A percentile compares a stretch with the other conserved stretches of the same genome.
Evolutionary conservation across 2,888 invertebrate species (phyloP).

Genomic region (Hybos culiciformis): DNA sequence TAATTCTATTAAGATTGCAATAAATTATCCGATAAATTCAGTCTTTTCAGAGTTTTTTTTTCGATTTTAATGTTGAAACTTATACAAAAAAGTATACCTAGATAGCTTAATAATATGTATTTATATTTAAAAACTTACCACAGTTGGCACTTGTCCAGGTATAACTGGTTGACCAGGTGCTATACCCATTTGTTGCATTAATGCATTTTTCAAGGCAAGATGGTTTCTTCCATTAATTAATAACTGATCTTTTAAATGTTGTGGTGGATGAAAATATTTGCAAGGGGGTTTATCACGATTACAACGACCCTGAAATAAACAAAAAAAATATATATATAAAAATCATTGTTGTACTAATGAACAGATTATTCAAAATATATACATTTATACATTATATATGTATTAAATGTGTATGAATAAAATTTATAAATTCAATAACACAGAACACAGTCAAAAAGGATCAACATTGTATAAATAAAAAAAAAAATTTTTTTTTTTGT

Average conservation of each 20-base stretch:
- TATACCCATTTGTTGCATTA: conserved; percentile 93
- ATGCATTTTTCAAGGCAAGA: conserved; percentile 94
- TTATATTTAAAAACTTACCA: conserved; percentile 61
- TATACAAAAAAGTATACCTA: no score
- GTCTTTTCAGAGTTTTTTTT: no score
- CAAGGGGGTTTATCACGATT: conserved; percentile 99
- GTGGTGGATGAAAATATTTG: conserved; percentile 99
- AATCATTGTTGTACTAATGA: no score
- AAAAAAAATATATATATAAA: conserved; percentile 8
- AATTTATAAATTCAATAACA: background rate
- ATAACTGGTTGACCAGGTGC: conserved; percentile 81
- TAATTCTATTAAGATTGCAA: no score
- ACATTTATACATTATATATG: background rate
- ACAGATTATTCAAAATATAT: conserved; percentile 1
- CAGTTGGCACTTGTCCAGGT: conserved; percentile 84
- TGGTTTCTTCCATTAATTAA: conserved; percentile 99
- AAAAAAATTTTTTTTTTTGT: no score
- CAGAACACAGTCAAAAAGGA: no score
- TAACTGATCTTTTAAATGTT: conserved; percentile 98
- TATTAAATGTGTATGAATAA: background rate
- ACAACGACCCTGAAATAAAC: conserved; percentile 84
- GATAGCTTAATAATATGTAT: no score
- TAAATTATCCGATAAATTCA: no score
- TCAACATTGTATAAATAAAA: no score
- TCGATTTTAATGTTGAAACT: no score